Evolutionary conservation across 2,797 vertebrate genomes (phyloP).

Genomic region (Ptychobarbus kaznakovi): DNA sequence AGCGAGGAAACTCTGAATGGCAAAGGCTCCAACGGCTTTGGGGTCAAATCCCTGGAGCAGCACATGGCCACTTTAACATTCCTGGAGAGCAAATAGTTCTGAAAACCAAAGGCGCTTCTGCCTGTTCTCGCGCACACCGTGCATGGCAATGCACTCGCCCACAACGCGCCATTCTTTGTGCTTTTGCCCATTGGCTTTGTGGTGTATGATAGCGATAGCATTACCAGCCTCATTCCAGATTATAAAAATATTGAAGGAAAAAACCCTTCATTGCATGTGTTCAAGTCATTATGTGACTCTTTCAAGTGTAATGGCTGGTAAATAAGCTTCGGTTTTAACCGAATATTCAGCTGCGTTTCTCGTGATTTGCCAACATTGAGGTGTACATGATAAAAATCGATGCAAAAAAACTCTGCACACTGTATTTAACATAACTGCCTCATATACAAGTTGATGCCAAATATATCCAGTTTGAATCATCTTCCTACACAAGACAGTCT

Average conservation of each 20-base stretch:
- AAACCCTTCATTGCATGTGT: slow-evolving; percentile 53
- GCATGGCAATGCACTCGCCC: slow-evolving; percentile 44
- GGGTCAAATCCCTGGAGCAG: slow-evolving; percentile 84
- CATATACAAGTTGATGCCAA: slow-evolving; percentile 70
- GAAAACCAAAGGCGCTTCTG: slow-evolving; percentile 28
- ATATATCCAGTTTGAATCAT: slow-evolving; percentile 62
- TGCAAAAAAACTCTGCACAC: slow-evolving; percentile 33
- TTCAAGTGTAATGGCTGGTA: slow-evolving; percentile 59
- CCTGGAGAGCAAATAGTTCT: slow-evolving; percentile 85
- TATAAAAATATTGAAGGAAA: slow-evolving; percentile 18
- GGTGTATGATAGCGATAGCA: slow-evolving; percentile 65
- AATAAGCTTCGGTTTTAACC: slow-evolving; percentile 40
- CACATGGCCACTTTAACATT: slow-evolving; percentile 85
- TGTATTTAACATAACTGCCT: slow-evolving; percentile 60
- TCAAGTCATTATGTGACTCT: slow-evolving; percentile 54
- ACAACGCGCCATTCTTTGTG: slow-evolving; percentile 68
- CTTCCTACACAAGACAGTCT: slow-evolving; percentile 55
- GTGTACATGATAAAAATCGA: slow-evolving; percentile 24
- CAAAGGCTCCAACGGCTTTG: slow-evolving; percentile 83
- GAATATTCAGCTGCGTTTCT: slow-evolving; percentile 34
- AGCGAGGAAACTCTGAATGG: slow-evolving; percentile 78
- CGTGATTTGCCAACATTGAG: slow-evolving; percentile 21
- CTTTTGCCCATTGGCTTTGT: slow-evolving; percentile 67
- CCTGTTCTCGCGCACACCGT: slow-evolving; percentile 25
- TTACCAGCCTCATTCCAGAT: slow-evolving; percentile 60